Conservation (phyloP, 2,113 vertebrate genomes). For the Murina feae region DNA sequence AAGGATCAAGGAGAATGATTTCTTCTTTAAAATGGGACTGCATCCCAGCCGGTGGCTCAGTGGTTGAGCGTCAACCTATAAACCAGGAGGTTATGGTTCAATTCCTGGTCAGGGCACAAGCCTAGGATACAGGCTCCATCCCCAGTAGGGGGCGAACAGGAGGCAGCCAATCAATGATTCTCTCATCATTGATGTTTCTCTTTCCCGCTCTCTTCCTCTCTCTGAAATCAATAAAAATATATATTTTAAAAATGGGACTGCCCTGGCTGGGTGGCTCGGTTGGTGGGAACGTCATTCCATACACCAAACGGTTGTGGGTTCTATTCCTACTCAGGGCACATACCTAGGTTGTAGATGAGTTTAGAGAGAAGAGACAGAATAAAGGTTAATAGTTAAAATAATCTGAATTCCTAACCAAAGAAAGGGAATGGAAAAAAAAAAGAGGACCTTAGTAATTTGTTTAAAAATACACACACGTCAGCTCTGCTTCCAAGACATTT, state of each 20-base stretch:
- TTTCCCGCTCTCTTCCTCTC: background rate
- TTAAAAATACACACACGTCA: background rate
- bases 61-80: background rate
- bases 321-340: too few species aligned
- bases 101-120: too few species aligned
- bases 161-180: background rate
- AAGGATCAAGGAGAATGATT: background rate
- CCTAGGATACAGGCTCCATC: background rate
- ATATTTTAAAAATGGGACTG: background rate
- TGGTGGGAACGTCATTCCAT: too few species aligned
- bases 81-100: background rate
- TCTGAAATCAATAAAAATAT: background rate
- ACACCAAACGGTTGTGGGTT: too few species aligned
- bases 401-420: background rate
- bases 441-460: background rate
- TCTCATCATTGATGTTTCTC: background rate
- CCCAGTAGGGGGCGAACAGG: background rate
- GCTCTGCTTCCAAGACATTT: background rate
- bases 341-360: background rate
- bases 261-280: too few species aligned
- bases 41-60: background rate
- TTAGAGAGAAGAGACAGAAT: background rate
- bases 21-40: background rate
- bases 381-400: background rate
- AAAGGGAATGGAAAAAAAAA: background rate